Evolutionary conservation across 2,113 vertebrate genomes (phyloP).

Genomic region (Empidonax alnorum): DNA sequence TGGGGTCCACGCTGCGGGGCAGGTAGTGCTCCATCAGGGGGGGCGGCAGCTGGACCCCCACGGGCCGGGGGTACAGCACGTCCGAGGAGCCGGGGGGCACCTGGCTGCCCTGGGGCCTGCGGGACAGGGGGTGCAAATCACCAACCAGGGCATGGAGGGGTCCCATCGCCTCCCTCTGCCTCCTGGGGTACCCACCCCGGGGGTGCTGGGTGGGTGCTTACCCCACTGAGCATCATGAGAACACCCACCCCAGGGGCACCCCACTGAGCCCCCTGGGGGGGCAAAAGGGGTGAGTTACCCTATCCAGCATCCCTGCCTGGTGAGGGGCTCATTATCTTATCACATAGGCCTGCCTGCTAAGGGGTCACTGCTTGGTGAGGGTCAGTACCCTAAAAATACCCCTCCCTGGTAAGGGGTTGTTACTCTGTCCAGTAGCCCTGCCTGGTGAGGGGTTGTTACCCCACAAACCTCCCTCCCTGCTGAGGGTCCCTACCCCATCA

Average conservation of each 20-base stretch:
- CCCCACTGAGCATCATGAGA: not conserved
- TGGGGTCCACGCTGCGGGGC: conserved; percentile 77
- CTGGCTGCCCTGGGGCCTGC: conserved; percentile 85
- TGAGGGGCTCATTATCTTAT: not conserved
- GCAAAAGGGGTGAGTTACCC: conserved; percentile 74
- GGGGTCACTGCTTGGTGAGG: no score
- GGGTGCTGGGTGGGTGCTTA: not conserved
- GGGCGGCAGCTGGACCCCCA: conserved; percentile 83
- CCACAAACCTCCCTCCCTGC: no score
- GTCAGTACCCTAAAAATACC: no score
- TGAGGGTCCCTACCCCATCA: not conserved
- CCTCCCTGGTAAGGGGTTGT: no score
- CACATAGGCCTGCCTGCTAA: not conserved
- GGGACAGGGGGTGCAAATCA: not conserved
- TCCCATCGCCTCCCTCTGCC: fast-evolving
- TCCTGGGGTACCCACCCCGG: fast-evolving
- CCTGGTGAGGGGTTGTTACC: no score
- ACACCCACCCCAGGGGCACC: fast-evolving
- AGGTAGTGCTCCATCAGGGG: conserved; percentile 87
- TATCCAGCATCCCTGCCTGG: conserved; percentile 72
- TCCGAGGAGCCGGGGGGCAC: conserved; percentile 80
- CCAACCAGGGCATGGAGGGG: not conserved
- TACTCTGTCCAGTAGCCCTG: not conserved
- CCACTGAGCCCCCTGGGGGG: fast-evolving
- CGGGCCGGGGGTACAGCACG: conserved; percentile 78